phyloP scores from a whole-genome alignment of 2,113 vertebrate species.

The Hoplias malabaricus region DNA sequence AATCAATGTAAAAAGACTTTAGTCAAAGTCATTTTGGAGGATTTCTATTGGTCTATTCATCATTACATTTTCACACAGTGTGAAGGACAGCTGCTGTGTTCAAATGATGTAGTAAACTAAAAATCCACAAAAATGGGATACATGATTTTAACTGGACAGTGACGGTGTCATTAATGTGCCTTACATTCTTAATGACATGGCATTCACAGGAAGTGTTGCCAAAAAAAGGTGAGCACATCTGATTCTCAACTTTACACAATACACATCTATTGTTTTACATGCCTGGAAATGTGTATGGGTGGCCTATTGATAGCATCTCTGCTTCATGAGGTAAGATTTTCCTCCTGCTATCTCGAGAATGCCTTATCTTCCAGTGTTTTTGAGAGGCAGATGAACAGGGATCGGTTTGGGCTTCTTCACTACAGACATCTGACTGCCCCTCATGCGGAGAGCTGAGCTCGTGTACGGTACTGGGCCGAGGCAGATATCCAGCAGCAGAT shows the following conservation, averaged over 20 bases:
- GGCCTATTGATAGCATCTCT: neutral
- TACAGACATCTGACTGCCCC: constrained; percentile 33
- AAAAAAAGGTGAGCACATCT: neutral
- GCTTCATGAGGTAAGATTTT: neutral
- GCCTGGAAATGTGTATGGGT: neutral
- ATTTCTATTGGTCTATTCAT: too few species aligned
- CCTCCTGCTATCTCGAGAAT: neutral
- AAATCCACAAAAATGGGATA: too few species aligned
- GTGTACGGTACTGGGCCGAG: neutral
- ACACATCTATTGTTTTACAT: neutral
- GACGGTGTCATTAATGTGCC: too few species aligned
- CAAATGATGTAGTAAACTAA: too few species aligned
- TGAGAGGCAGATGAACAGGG: neutral
- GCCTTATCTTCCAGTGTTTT: neutral
- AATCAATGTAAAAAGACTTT: too few species aligned
- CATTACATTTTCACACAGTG: too few species aligned
- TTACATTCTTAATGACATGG: too few species aligned
- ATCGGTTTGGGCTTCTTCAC: constrained; percentile 25
- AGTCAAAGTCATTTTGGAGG: too few species aligned
- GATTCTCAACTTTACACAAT: neutral
- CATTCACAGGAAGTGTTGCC: too few species aligned
- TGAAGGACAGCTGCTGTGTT: too few species aligned
- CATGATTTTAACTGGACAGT: too few species aligned
- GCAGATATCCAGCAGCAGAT: constrained; percentile 24
- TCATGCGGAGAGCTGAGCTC: constrained; percentile 42